Evolutionary conservation across 2,888 invertebrate species (phyloP).

Genomic region (Schizaphis graminum): DNA sequence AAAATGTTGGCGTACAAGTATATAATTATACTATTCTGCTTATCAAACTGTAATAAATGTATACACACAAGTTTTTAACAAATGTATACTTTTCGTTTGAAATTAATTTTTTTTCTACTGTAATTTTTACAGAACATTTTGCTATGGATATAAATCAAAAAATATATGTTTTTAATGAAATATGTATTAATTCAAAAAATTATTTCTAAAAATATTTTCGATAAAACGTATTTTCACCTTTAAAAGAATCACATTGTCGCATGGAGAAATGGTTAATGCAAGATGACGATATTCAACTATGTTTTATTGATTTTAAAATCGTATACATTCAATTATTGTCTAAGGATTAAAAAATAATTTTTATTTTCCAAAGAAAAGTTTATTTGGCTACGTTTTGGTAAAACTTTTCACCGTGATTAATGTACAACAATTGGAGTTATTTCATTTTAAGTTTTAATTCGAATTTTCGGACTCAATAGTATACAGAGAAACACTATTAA

Average conservation of each 20-base stretch:
- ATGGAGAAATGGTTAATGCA: neutral
- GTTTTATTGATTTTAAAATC: neutral
- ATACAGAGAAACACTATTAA: neutral
- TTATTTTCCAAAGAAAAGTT: neutral
- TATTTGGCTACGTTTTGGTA: neutral
- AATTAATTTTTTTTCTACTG: neutral
- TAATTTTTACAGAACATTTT: neutral
- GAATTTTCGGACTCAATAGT: neutral
- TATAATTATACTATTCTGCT: neutral
- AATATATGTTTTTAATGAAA: too few species aligned
- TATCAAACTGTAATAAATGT: neutral
- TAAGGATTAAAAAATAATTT: neutral
- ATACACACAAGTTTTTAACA: neutral
- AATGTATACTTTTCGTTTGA: neutral
- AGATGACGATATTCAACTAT: neutral
- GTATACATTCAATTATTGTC: neutral
- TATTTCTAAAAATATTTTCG: neutral
- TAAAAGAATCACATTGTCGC: neutral
- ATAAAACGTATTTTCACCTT: neutral
- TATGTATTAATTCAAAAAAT: too few species aligned
- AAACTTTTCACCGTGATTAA: neutral
- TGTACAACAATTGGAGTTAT: neutral
- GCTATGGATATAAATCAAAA: too few species aligned
- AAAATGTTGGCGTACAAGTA: neutral
- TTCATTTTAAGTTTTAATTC: neutral